These are phyloP conservation scores for Coregonus suidteri DNA, from an alignment of 2,797 vertebrate species.

Conservation along the genomic window DNA sequence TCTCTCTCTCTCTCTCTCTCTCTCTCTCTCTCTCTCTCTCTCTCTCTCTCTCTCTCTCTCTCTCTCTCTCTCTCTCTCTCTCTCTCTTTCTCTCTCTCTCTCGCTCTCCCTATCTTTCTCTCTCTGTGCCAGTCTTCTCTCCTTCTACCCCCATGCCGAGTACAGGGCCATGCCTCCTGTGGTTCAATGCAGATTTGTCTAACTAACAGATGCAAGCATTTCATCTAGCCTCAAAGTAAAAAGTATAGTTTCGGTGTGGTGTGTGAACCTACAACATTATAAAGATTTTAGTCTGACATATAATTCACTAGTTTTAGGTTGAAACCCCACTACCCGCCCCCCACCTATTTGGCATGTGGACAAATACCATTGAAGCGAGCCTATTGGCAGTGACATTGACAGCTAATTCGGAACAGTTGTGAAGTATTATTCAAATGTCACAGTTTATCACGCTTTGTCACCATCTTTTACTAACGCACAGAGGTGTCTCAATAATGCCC, in stretches of 20 bases:
- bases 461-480: neutral
- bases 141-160: no score
- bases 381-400: neutral
- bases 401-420: neutral
- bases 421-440: neutral
- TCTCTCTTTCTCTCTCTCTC: no score
- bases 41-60: neutral
- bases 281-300: no score
- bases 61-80: neutral
- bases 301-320: no score
- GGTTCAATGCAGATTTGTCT: neutral
- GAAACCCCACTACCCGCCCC: no score
- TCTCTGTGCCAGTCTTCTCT: no score
- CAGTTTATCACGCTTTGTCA: neutral
- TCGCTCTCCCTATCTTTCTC: no score
- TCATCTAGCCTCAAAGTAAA: neutral
- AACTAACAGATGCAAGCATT: neutral
- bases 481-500: neutral
- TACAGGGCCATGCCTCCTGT: neutral
- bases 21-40: no score
- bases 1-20: neutral
- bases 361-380: neutral
- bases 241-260: neutral
- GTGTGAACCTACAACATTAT: no score
- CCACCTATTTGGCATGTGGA: no score